phyloP scores from a whole-genome alignment of 92 coral and sea anemone species.

The Epizoanthus illoricatus region DNA sequence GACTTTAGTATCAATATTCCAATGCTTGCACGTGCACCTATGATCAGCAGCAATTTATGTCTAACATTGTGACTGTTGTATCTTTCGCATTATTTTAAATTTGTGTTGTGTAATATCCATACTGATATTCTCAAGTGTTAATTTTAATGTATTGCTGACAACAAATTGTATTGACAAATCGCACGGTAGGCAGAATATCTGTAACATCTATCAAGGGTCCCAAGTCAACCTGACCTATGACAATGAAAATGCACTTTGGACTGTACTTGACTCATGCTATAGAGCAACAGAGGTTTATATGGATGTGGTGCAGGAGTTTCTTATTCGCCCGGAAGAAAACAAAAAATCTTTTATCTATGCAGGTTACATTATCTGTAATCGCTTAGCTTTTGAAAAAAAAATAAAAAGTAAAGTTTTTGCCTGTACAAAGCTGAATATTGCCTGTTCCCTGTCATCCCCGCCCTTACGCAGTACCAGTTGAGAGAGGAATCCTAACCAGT shows the following conservation, averaged over 20 bases:
- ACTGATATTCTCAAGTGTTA: not conserved
- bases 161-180: not conserved
- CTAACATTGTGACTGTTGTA: not conserved
- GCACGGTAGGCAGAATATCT: no score
- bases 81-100: not conserved
- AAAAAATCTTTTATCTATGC: not conserved
- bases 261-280: not conserved
- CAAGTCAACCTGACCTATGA: not conserved
- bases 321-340: not conserved
- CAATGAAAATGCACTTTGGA: not conserved
- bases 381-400: slow-evolving; percentile 20
- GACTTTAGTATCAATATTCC: not conserved
- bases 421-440: not conserved
- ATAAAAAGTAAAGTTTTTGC: not conserved
- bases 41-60: not conserved
- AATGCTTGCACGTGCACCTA: not conserved
- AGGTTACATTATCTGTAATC: not conserved
- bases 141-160: not conserved
- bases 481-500: not conserved
- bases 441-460: not conserved
- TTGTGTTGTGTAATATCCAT: not conserved
- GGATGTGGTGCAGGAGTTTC: not conserved
- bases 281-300: not conserved
- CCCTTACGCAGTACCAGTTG: slow-evolving; percentile 5
- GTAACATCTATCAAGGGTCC: not conserved